phyloP scores from a whole-genome alignment of 2,888 invertebrate genomes.

The Caenorhabditis sp. region DNA sequence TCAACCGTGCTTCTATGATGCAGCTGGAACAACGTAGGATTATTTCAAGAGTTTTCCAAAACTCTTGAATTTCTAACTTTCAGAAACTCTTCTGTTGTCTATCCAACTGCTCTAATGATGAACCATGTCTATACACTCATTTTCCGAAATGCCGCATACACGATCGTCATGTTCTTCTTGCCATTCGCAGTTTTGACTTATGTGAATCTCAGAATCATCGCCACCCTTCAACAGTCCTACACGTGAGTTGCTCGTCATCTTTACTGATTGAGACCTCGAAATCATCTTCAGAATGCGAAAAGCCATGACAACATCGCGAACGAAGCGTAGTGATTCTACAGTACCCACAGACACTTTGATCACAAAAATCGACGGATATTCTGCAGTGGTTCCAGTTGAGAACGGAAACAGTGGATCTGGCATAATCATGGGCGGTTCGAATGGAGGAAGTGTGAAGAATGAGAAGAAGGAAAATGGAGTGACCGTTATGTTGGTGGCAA shows the following conservation, averaged over 20 bases:
- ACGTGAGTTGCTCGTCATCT: slow-evolving; percentile 51
- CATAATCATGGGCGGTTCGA: slow-evolving; percentile 42
- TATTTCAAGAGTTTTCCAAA: background rate
- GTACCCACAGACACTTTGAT: slow-evolving; percentile 58
- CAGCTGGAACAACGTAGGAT: slow-evolving; percentile 15
- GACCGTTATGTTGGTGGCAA: slow-evolving; percentile 80
- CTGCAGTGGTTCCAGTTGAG: slow-evolving; percentile 53
- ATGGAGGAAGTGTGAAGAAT: slow-evolving; percentile 39
- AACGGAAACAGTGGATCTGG: slow-evolving; percentile 34
- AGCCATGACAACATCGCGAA: slow-evolving; percentile 51
- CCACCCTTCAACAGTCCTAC: slow-evolving; percentile 71
- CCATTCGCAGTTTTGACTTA: slow-evolving; percentile 77
- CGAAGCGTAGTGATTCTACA: slow-evolving; percentile 56
- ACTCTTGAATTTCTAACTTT: background rate
- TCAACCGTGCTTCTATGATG: slow-evolving; percentile 64
- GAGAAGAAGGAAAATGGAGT: slow-evolving; percentile 76
- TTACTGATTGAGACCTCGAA: background rate
- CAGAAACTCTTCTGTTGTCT: slow-evolving; percentile 71
- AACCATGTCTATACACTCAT: slow-evolving; percentile 70
- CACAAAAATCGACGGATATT: slow-evolving; percentile 59
- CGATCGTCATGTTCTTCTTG: slow-evolving; percentile 79
- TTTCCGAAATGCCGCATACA: slow-evolving; percentile 76
- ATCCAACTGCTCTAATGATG: slow-evolving; percentile 75
- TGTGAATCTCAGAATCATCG: slow-evolving; percentile 77
- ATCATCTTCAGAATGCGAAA: slow-evolving; percentile 58